Conservation (phyloP, 2,888 invertebrate species). For the Hesperia comma region DNA sequence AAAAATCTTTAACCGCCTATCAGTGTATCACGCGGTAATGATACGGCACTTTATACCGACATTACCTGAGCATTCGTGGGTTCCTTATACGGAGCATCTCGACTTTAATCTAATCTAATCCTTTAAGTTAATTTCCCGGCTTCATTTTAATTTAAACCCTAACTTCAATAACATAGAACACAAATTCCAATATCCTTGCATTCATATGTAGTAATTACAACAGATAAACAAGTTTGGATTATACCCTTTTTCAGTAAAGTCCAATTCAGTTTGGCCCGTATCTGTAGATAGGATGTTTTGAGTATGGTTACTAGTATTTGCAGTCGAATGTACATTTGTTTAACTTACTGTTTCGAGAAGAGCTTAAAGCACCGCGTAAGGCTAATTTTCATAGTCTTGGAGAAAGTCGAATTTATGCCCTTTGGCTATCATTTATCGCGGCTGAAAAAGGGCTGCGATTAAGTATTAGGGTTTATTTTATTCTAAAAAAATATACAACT, state of each 20-base stretch:
- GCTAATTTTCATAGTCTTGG: constrained; percentile 37
- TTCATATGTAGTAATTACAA: constrained; percentile 24
- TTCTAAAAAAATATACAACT: not conserved
- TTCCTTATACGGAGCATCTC: constrained; percentile 46
- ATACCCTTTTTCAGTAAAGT: not conserved
- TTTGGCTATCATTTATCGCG: constrained; percentile 31
- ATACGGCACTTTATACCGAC: constrained; percentile 46
- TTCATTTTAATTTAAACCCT: constrained; percentile 34
- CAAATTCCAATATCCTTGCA: not conserved
- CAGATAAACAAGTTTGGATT: not conserved
- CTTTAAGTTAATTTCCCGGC: constrained; percentile 40
- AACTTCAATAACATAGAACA: not conserved
- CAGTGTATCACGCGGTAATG: constrained; percentile 39
- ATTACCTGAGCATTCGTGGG: constrained; percentile 38
- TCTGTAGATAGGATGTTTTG: constrained; percentile 13
- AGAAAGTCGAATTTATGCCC: constrained; percentile 34
- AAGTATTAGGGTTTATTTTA: constrained; percentile 7
- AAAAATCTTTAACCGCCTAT: constrained; percentile 37
- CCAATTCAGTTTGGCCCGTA: not conserved
- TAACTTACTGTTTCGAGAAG: constrained; percentile 44
- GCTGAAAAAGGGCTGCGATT: constrained; percentile 26
- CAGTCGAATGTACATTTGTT: constrained; percentile 44
- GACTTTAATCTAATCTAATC: constrained; percentile 47
- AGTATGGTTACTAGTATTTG: constrained; percentile 13
- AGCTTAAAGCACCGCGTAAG: constrained; percentile 35